Conservation (phyloP, 1,140 invertebrate species). For the Pseudomyrmex cubaensis region DNA sequence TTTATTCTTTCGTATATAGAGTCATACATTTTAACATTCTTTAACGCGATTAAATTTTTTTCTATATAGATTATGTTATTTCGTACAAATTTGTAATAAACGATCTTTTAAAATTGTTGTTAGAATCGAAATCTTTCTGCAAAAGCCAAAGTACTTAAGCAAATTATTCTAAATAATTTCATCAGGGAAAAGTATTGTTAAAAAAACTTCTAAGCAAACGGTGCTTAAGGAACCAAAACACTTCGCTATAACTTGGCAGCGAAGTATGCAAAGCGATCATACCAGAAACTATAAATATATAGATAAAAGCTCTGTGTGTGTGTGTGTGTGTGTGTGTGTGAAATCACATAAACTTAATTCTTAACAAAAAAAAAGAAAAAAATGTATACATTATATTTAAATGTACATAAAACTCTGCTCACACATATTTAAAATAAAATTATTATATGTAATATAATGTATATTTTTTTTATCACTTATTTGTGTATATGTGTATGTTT, state of each 20-base stretch:
- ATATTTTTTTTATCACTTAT: no score
- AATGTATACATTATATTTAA: slow-evolving; percentile 37
- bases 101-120: slow-evolving; percentile 26
- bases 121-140: slow-evolving; percentile 7
- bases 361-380: slow-evolving; percentile 10
- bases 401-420: slow-evolving; percentile 45
- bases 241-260: background rate
- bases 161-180: slow-evolving; percentile 55
- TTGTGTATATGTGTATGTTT: no score
- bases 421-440: slow-evolving; percentile 39
- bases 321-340: no score
- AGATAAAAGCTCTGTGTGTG: background rate
- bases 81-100: background rate
- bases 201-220: slow-evolving; percentile 39
- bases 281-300: background rate
- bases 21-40: background rate
- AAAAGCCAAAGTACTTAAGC: background rate
- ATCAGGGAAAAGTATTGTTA: slow-evolving; percentile 48
- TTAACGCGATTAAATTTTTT: no score
- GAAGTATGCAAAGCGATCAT: slow-evolving; percentile 5
- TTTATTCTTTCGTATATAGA: background rate
- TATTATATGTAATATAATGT: background rate
- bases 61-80: background rate
- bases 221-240: slow-evolving; percentile 25
- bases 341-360: background rate